Conservation (phyloP, 2,797 vertebrate genomes). For the Gambusia yucatana region DNA sequence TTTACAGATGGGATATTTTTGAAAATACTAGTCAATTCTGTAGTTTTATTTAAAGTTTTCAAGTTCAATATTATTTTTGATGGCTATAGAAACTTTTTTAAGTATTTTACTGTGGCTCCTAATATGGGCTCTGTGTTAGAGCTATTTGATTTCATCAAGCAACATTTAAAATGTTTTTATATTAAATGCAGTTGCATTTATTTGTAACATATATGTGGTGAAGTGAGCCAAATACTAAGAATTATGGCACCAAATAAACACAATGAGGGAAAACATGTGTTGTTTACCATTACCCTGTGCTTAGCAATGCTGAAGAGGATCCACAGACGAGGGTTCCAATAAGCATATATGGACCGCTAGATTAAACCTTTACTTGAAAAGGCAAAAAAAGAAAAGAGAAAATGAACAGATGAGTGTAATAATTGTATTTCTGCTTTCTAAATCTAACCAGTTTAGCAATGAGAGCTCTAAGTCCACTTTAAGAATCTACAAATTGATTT, state of each 20-base stretch:
- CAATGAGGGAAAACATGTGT: neutral
- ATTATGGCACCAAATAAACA: neutral
- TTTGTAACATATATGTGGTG: neutral
- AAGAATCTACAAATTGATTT: neutral
- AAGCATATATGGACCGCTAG: neutral
- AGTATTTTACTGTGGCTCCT: neutral
- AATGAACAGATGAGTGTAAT: neutral
- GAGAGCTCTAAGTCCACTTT: neutral
- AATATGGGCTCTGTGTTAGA: neutral
- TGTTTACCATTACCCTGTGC: neutral
- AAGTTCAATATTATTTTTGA: neutral
- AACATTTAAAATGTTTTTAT: neutral
- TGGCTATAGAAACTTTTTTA: neutral
- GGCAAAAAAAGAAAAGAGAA: constrained; percentile 8
- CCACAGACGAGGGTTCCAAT: neutral
- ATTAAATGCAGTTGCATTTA: neutral
- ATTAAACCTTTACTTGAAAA: constrained; percentile 31
- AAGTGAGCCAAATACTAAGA: neutral
- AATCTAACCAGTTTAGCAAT: neutral
- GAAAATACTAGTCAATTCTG: neutral
- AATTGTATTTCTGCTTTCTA: neutral
- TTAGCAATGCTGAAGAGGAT: neutral
- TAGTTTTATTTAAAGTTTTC: neutral
- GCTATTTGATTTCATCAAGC: neutral
- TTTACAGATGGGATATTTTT: neutral